Conservation (phyloP, 2,797 vertebrate species). For the Gymnopithys bicolor region DNA sequence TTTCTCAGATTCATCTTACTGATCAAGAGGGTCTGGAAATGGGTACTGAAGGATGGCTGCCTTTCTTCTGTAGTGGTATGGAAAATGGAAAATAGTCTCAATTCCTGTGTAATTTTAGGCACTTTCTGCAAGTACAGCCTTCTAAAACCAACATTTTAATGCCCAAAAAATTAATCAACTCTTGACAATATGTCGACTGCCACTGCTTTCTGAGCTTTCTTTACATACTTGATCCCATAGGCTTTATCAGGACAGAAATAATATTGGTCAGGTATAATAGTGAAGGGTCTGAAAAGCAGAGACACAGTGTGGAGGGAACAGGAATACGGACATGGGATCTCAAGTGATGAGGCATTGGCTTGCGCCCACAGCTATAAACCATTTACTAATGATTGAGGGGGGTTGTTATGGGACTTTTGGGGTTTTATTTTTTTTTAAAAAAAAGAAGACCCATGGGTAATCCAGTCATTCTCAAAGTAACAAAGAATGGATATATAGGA, state of each 20-base stretch:
- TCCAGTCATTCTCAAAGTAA: background rate
- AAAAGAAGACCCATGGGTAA: background rate
- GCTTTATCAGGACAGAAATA: constrained; percentile 76
- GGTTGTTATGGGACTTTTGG: background rate
- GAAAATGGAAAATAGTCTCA: constrained; percentile 45
- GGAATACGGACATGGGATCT: background rate
- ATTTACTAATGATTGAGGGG: background rate
- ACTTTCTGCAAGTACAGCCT: constrained; percentile 56
- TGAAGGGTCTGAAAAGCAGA: background rate
- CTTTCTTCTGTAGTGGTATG: constrained; percentile 75
- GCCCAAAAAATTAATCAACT: constrained; percentile 63
- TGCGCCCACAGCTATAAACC: background rate
- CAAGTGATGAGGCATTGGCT: background rate
- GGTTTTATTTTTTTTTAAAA: background rate
- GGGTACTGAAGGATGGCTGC: constrained; percentile 87
- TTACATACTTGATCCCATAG: constrained; percentile 69
- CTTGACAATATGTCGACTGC: constrained; percentile 41
- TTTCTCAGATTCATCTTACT: constrained; percentile 83
- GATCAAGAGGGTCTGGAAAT: constrained; percentile 82
- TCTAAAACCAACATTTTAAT: constrained; percentile 50
- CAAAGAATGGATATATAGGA: background rate
- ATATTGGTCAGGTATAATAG: background rate
- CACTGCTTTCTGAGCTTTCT: constrained; percentile 62
- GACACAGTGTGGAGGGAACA: background rate
- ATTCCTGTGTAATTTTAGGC: constrained; percentile 49